Base-by-base conservation (phyloP, 2,797 vertebrate genomes). In the Anguilla pacifica region DNA sequence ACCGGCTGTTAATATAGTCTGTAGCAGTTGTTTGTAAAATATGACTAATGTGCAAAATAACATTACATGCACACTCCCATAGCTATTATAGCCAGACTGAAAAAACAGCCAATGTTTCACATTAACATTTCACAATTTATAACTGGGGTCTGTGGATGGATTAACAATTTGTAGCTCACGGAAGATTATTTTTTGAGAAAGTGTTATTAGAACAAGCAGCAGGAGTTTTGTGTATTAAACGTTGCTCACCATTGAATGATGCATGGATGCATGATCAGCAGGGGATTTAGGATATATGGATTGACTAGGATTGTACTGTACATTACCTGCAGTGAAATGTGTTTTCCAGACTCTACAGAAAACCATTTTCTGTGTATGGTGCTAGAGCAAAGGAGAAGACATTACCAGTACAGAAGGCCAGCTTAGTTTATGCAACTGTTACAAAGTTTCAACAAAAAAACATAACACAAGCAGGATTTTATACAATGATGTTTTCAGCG, bases 401-500 rank as follows among this genome's bases (percentile, higher is more conserved):
- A 74, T 59, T 67, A 55, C 49, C 64, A 55, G 49, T 84, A n/a
- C 51, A 11, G n/a, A 87, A 72, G 51, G 82, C 17, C 82, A 88
- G 77, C 53, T 19, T 57, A 9, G 1, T 61, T 86, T 77, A 15
- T 89, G 70, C n/a, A 64, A 55, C 51, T 31, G 46, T 74, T 83
- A 25, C 85, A 92, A 90, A 92, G 55, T 57, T 67, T 86, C 61
- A 70, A 95, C 93, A 93, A 92, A 94, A 57, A 92, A 93, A 94
- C 94, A 92, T 92, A 94, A 94, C 92, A 95, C 93, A 90, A 74
- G 89, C 90, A 93, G 88, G 87, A 89, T 94, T 94, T 95, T 95
- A 95, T 95, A 96, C 94, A 96, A 95, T 93, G 91, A 95, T 96
- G 94, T 96, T 95, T 96, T 96, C 94, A 95, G 94, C 94, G 93